Evolutionary conservation across 2,797 vertebrate species (phyloP), one percentile per base, ranked within the genome.

Genomic region (Emydoidea blandingii): DNA sequence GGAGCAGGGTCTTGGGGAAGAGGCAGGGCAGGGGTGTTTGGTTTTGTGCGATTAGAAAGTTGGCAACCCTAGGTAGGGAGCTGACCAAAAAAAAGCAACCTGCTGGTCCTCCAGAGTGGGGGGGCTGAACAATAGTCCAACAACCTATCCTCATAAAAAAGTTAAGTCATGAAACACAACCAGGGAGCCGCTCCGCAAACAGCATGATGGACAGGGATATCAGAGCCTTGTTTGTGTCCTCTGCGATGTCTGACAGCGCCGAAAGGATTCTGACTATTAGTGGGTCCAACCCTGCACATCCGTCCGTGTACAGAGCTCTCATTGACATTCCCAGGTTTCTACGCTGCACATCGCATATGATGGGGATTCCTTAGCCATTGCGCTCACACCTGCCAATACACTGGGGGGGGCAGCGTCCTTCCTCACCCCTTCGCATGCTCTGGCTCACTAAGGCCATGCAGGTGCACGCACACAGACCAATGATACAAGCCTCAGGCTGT

Each of bases 401-500:
- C 37, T 74, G 37, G 5, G n/a, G 37, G 23, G 11, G 72, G 21
- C 37, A 44, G 5, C 41, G 34, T 85, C 12, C 12, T 1, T 56
- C 74, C 56, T 57, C 53, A 27, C 2, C 0, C 8, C 2, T 12
- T 50, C 50, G 78, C 44, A 23, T 3, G 0, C 2, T 84, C 27
- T 84, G 65, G n/a, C 65, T 37, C 34, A 37, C 44, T 68, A 53
- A 19, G 74, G 31, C 16, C 11, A 23, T 85, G 44, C 74, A n/a
- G 50, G 31, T 6, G 18, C 53, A 23, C 3, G 50, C 49, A 78
- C 21, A 1, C 1, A 2, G 57, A n/a, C 2, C 1, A 62, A 37
- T 1, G 12, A 1, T n/a, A 31, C 0, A 0, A 1, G 1, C 27
- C 62, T 68, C 62, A 68, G 34, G 34, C 62, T 72, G 3, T 37